phyloP scores from a whole-genome alignment of 2,888 invertebrate species.

The Ditylenchus weischeri region DNA sequence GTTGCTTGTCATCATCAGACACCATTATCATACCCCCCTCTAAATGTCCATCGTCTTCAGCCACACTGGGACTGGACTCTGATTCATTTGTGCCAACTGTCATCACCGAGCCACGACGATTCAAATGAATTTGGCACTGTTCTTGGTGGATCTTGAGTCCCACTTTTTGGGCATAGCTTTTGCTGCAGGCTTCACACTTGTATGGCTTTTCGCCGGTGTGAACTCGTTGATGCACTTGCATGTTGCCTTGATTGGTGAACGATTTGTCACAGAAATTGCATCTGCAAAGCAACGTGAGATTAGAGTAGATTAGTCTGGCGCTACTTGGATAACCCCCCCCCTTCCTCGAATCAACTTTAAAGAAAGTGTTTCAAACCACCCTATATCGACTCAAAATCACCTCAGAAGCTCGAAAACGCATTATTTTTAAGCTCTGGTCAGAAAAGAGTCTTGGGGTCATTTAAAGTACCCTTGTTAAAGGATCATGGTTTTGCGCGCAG shows the following conservation, averaged over 20 bases:
- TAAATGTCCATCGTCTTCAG: neutral
- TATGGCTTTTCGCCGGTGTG: conserved; percentile 46
- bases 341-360: no score
- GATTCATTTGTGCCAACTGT: conserved; percentile 29
- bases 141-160: conserved; percentile 55
- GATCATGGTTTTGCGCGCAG: no score
- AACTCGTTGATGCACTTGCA: conserved; percentile 44
- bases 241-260: conserved; percentile 54
- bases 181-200: conserved; percentile 53
- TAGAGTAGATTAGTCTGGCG: no score
- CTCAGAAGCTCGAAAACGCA: no score
- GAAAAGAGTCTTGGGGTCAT: no score
- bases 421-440: no score
- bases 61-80: conserved; percentile 23
- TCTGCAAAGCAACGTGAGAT: conserved; percentile 23
- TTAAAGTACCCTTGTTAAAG: no score
- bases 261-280: conserved; percentile 52
- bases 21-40: conserved; percentile 10
- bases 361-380: no score
- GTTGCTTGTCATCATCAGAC: conserved; percentile 18
- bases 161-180: conserved; percentile 53
- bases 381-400: no score
- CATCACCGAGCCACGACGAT: conserved; percentile 34
- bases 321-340: no score
- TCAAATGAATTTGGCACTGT: conserved; percentile 44